Evolutionary conservation across 2,797 vertebrate genomes (phyloP).

Genomic region (Craterocephalus amniculus): DNA sequence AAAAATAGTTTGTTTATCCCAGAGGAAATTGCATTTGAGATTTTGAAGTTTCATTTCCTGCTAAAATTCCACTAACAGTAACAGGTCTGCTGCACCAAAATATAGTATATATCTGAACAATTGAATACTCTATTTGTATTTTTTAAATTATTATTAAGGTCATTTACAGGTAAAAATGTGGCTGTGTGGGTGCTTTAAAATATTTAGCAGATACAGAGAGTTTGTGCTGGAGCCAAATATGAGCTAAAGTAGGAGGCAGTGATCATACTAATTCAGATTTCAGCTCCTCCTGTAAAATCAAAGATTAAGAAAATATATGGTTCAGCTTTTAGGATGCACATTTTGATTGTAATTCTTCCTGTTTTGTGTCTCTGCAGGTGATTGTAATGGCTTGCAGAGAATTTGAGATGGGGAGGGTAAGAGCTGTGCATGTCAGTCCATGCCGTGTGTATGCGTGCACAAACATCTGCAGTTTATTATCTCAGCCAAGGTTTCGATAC

Average conservation of each 20-base stretch:
- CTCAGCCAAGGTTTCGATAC: constrained; percentile 8
- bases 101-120: background rate
- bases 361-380: constrained; percentile 82
- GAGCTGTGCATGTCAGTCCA: constrained; percentile 50
- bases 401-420: constrained; percentile 99
- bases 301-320: constrained; percentile 13
- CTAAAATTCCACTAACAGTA: too few relatives aligned
- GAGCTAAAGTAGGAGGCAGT: constrained; percentile 8
- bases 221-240: constrained; percentile 19
- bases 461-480: constrained; percentile 15
- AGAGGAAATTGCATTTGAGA: background rate
- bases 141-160: background rate
- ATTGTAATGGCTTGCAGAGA: constrained; percentile 98
- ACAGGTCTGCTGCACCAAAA: background rate
- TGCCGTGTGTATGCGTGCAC: background rate
- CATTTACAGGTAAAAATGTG: background rate
- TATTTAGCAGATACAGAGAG: too few relatives aligned
- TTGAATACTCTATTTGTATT: background rate
- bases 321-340: constrained; percentile 17
- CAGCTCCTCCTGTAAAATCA: constrained; percentile 20
- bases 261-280: constrained; percentile 29
- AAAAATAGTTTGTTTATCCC: background rate
- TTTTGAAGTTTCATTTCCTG: too few relatives aligned
- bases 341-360: constrained; percentile 34
- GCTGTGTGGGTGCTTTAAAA: background rate